Evolutionary conservation across 2,797 vertebrate species (phyloP), one percentile per base, ranked within the genome.

Genomic region (Spinibarbus caldwelli): DNA sequence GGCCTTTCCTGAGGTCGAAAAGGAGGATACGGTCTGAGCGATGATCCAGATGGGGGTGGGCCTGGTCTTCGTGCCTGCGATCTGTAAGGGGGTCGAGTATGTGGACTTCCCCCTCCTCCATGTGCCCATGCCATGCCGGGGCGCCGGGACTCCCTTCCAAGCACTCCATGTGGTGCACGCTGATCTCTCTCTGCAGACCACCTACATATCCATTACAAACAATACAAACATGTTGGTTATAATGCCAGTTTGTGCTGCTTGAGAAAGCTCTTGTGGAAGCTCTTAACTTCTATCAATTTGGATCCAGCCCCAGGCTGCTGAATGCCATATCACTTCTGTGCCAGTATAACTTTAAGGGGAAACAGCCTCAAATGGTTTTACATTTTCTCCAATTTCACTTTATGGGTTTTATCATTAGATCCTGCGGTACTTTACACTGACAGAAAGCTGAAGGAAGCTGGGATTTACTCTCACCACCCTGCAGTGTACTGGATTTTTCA

Each of bases 171-270:
- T 88, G 95, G 96, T 88, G 95, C 95, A 94, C 96, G 96, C 93
- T 96, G 95, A 93, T 98, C 97, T 95, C 94, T 96, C 93, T 98
- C 96, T 90, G 97, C 95, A 94, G 97, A 96, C 97, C 97, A 99
- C 97, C 98, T 99, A 96, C 96, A 96, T 93, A 96, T 95, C 97
- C 96, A 97, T 96, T 94, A 97, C 89, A 92, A 94, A 96, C 95
- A 97, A 97, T 96, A 98, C 94, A 97, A 95, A 98, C 94, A 97
- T 95, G 92, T 93, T 94, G 93, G 93, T 95, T 96, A 96, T 90
- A 95, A 93, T 90, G 94, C 93, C 75, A 93, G 92, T 91, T 94
- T 94, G 93, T 92, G 86, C 91, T 92, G 89, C 90, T 89, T 87
- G 90, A 92, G 91, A 62, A 62, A 62, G 59, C 59, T 67, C 86